Evolutionary conservation across 2,113 vertebrate species (phyloP), one percentile per base, ranked within the genome.

Genomic region (Dipodomys spectabilis): DNA sequence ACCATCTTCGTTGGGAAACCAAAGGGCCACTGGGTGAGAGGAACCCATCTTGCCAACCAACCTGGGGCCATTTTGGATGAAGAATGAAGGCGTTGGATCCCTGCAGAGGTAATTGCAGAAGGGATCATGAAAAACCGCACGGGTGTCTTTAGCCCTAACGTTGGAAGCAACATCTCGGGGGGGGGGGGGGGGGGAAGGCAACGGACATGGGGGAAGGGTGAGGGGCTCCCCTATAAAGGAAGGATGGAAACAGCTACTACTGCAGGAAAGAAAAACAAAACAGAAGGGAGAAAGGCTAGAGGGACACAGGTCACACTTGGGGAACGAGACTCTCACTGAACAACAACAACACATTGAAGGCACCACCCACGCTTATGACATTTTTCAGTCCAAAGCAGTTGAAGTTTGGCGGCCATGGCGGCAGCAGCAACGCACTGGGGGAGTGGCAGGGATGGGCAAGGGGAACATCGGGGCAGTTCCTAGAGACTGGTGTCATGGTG

Each of bases 311-410:
- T 90, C 96, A 97, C 98, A 97, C 97, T 97, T 93, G 95, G 95
- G 96, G 96, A 98, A 98, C 98, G 95, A 98, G 98, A 98, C 98
- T 81, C 92, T 98, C 97, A 97, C 98, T 95, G 94, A 98, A 98
- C 98, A 97, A 98, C 98, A 98, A 96, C 97, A 97, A 98, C 98
- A 98, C 98, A 97, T 94, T 97, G 98, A 98, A 98, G 98, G 98
- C 98, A 98, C 98, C 98, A 98, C 98, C 98, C 98, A 98, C 98
- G 92, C 97, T 97, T 97, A 97, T 86, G 92, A 96, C 96, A 92
- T 97, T 96, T 68, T 97, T 98, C 98, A 98, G 98, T 98, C 98
- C 97, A 96, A 98, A 98, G 98, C 98, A 98, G 96, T 97, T 97
- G 94, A 97, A 98, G 94, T 97, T 97, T 89, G 97, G 97, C 97